These are phyloP conservation scores for Onychostoma macrolepis DNA, from an alignment of 2,113 vertebrate genomes.

Conservation along the genomic window DNA sequence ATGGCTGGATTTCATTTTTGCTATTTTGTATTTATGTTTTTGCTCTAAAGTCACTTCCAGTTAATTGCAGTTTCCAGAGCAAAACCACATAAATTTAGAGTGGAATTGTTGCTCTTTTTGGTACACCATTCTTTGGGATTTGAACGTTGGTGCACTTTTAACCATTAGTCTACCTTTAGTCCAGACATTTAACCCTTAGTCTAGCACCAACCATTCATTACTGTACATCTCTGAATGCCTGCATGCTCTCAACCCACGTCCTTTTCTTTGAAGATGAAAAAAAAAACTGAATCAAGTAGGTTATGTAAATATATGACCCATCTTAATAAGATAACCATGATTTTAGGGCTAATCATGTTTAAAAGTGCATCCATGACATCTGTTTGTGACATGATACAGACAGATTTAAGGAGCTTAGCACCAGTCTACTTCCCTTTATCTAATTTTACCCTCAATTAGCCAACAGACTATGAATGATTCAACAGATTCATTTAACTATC, in stretches of 20 bases:
- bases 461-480: slow-evolving; percentile 9
- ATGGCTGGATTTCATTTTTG: background rate
- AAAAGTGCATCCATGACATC: background rate
- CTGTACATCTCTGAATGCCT: background rate
- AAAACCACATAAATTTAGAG: no score
- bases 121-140: background rate
- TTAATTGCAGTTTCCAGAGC: background rate
- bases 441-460: slow-evolving; percentile 7
- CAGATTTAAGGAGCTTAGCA: slow-evolving; percentile 32
- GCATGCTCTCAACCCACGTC: background rate
- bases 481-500: background rate
- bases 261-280: background rate
- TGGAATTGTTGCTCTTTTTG: background rate
- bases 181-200: background rate
- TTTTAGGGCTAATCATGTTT: background rate
- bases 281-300: background rate
- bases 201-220: background rate
- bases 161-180: background rate
- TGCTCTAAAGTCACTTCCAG: background rate
- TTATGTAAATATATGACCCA: background rate
- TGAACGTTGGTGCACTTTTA: background rate
- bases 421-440: background rate
- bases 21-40: background rate
- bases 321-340: background rate
- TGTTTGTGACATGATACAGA: slow-evolving; percentile 32